phyloP scores from a whole-genome alignment of 2,113 vertebrate species.

The Catharus fuscescens region DNA sequence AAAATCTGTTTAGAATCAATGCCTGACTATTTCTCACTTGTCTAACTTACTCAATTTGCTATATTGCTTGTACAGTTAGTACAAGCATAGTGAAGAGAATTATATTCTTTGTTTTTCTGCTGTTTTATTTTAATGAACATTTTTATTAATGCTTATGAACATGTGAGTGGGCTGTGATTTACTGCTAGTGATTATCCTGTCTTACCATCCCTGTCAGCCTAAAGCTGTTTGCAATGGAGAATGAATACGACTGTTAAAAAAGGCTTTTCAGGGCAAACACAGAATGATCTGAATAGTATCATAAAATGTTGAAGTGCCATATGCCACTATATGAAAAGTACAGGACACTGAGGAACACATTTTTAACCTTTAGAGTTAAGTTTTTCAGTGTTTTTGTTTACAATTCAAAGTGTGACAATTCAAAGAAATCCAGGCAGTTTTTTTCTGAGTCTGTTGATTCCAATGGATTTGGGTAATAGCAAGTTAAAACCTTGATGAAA shows the following conservation, averaged over 20 bases:
- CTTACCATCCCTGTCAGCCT: not conserved
- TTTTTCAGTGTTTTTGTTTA: conserved; percentile 40
- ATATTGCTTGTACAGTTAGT: not conserved
- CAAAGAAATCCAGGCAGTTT: conserved; percentile 7
- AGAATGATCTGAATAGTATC: not conserved
- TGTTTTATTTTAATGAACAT: not conserved
- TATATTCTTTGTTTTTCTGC: not conserved
- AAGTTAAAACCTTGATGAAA: conserved; percentile 27
- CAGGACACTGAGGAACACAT: not conserved
- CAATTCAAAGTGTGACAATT: not conserved
- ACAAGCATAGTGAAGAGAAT: not conserved
- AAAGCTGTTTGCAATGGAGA: not conserved
- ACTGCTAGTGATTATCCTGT: not conserved
- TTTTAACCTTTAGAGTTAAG: not conserved
- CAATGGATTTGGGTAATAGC: not conserved
- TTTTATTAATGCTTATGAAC: conserved; percentile 5
- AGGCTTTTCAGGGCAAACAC: not conserved
- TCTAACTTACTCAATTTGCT: not conserved
- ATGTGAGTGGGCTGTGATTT: not conserved
- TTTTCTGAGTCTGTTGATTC: not conserved
- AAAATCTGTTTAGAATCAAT: not conserved
- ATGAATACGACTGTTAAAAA: not conserved
- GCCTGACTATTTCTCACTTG: not conserved
- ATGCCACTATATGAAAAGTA: not conserved
- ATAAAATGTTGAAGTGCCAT: not conserved